Evolutionary conservation across 2,797 vertebrate genomes (phyloP).

Genomic region (Sebastes oblongus): DNA sequence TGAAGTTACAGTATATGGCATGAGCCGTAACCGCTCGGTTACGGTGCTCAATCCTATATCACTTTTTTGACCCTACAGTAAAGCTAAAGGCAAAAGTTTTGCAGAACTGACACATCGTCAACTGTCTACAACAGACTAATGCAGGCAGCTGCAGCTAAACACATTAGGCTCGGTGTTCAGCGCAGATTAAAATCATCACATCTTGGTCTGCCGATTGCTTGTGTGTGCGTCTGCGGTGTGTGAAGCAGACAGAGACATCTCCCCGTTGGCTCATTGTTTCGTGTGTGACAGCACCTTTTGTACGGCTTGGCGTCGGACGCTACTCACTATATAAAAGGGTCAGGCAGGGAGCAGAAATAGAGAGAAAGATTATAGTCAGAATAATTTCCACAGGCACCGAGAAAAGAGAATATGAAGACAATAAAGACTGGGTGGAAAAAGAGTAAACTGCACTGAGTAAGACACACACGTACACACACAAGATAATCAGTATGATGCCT

Average conservation of each 20-base stretch:
- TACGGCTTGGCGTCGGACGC: conserved; percentile 68
- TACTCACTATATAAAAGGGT: conserved; percentile 55
- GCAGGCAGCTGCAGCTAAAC: conserved; percentile 47
- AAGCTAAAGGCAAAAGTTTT: conserved; percentile 17
- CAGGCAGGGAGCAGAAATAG: conserved; percentile 41
- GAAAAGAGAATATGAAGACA: conserved; percentile 52
- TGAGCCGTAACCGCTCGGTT: not conserved
- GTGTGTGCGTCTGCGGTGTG: conserved; percentile 1
- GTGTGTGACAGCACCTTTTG: conserved; percentile 68
- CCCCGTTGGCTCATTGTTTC: conserved; percentile 47
- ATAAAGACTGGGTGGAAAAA: conserved; percentile 23
- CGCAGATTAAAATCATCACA: conserved; percentile 42
- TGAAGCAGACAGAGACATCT: conserved; percentile 71
- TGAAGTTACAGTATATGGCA: not conserved
- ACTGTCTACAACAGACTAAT: conserved; percentile 11
- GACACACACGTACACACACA: conserved; percentile 24
- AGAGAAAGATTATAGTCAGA: conserved; percentile 68
- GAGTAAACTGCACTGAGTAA: conserved; percentile 27
- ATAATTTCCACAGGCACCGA: conserved; percentile 62
- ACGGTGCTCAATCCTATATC: no score
- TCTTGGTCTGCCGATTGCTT: not conserved
- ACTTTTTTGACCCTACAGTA: not conserved
- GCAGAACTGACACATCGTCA: not conserved
- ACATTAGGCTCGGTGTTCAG: conserved; percentile 41
- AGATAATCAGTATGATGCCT: conserved; percentile 29